A percentile compares a stretch with the other conserved stretches of the same genome.
Evolutionary conservation across 2,113 vertebrate species (phyloP).

Genomic region (Podarcis cretensis): DNA sequence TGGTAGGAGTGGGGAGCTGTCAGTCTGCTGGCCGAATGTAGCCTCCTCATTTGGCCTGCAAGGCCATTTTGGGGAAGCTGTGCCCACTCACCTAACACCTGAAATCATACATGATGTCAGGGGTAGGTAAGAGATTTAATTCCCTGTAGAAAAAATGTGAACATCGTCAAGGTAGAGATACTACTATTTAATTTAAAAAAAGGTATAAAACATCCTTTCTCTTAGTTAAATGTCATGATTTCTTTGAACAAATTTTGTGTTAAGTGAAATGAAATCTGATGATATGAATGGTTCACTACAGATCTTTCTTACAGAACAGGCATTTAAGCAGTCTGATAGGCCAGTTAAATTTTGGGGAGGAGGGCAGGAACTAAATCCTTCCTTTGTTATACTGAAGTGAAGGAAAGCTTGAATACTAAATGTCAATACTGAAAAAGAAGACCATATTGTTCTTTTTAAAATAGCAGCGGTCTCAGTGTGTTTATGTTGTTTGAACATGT

Average conservation of each 20-base stretch:
- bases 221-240: not conserved
- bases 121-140: not conserved
- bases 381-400: constrained; percentile 54
- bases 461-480: constrained; percentile 24
- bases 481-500: constrained; percentile 26
- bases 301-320: not conserved
- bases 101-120: too few species aligned
- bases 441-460: constrained; percentile 52
- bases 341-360: not conserved
- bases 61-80: too few species aligned
- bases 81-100: too few species aligned
- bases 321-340: not conserved
- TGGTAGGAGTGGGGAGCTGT: not conserved
- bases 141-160: not conserved
- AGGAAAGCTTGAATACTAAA: constrained; percentile 34
- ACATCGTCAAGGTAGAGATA: not conserved
- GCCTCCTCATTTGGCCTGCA: too few species aligned
- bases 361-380: constrained; percentile 16
- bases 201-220: not conserved
- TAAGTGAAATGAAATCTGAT: constrained; percentile 39
- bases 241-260: constrained; percentile 21
- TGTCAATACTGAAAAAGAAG: constrained; percentile 24
- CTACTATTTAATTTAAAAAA: too few species aligned
- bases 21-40: too few species aligned
- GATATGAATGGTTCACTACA: constrained; percentile 1